A percentile compares a stretch with the other conserved stretches of the same genome.
Evolutionary conservation across 2,113 vertebrate species (phyloP).

Genomic region (Scophthalmus maximus): DNA sequence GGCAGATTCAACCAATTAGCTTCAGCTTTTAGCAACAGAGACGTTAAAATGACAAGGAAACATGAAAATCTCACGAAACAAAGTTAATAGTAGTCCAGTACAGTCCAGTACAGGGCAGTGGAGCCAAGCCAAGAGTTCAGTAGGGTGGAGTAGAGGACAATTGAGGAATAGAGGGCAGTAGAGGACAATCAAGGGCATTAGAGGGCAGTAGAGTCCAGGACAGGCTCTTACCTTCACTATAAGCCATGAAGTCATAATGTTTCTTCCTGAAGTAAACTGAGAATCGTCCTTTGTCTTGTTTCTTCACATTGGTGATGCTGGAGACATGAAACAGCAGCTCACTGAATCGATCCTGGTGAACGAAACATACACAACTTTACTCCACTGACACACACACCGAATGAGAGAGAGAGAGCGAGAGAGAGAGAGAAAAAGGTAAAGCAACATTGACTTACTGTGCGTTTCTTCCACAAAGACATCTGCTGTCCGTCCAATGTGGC

Average conservation of each 20-base stretch:
- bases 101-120: too few relatives aligned
- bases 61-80: too few relatives aligned
- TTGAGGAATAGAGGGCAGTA: too few relatives aligned
- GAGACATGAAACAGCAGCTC: conserved; percentile 83
- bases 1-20: too few relatives aligned
- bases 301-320: conserved; percentile 77
- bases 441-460: conserved; percentile 68
- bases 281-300: conserved; percentile 74
- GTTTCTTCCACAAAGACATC: conserved; percentile 84
- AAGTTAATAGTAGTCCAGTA: too few relatives aligned
- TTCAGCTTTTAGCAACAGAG: too few relatives aligned
- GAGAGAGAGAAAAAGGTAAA: background rate
- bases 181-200: too few relatives aligned
- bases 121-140: too few relatives aligned
- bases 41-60: too few relatives aligned
- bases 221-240: conserved; percentile 72
- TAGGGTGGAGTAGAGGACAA: too few relatives aligned
- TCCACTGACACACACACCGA: background rate
- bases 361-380: conserved; percentile 20
- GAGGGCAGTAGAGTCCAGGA: too few relatives aligned
- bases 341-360: conserved; percentile 79
- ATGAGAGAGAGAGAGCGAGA: background rate
- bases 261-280: conserved; percentile 81
- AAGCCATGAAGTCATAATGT: conserved; percentile 84
- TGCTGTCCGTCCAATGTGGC: conserved; percentile 76